Percentiles rank a stretch among this genome's conserved stretches.
Evolutionary conservation across 1,140 invertebrate genomes (phyloP).

Genomic region (Eciton burchellii): DNA sequence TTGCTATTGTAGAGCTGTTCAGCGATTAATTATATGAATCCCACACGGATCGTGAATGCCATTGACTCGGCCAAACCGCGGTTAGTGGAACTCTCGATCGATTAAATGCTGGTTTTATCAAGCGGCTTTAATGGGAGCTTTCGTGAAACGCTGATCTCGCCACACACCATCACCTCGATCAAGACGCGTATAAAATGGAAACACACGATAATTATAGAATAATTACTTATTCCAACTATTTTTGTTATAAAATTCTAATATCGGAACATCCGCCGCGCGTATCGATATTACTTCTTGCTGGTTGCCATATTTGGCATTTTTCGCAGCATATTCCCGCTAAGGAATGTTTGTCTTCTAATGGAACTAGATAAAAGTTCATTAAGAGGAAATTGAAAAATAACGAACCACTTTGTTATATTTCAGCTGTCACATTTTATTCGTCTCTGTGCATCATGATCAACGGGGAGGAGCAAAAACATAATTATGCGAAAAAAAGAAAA

Average conservation of each 20-base stretch:
- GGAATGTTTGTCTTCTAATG: conserved; percentile 29
- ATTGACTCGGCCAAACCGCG: neutral
- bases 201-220: neutral
- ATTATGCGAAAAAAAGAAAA: conserved; percentile 5
- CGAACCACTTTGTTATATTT: neutral
- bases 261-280: neutral
- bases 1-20: conserved; percentile 17
- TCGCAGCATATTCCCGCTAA: neutral
- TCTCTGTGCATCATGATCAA: neutral
- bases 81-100: neutral
- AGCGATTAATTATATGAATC: conserved; percentile 36
- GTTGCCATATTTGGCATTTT: conserved; percentile 30
- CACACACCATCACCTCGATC: neutral
- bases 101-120: neutral
- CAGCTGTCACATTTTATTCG: neutral
- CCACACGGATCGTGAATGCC: conserved; percentile 14
- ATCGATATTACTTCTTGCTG: conserved; percentile 4
- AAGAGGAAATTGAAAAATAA: conserved; percentile 16
- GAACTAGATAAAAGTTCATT: conserved; percentile 35
- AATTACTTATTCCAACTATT: neutral
- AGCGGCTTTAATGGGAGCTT: neutral
- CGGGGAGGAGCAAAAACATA: neutral
- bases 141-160: too few relatives aligned
- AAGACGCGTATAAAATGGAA: neutral
- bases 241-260: conserved; percentile 26